Evolutionary conservation across 1,140 invertebrate species (phyloP).

Genomic region (Papilio polytes): DNA sequence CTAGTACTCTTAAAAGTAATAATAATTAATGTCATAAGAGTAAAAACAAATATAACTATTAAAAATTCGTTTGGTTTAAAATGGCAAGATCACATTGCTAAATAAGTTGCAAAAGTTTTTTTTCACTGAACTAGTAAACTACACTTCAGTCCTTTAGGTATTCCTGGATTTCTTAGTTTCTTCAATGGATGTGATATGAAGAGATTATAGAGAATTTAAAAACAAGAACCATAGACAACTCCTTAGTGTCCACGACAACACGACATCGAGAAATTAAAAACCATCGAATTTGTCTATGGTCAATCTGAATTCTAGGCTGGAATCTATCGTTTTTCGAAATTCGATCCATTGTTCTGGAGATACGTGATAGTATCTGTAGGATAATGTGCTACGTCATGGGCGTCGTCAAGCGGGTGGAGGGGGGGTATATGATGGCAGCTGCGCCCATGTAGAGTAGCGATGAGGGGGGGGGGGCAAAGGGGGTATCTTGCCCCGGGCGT

Average conservation of each 20-base stretch:
- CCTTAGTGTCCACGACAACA: not conserved
- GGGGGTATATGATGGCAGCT: too few species aligned
- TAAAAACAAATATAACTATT: slow-evolving; percentile 39
- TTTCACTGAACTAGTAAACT: slow-evolving; percentile 5
- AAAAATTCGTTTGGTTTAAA: slow-evolving; percentile 34
- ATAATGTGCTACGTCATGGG: too few species aligned
- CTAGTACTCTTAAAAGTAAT: slow-evolving; percentile 51
- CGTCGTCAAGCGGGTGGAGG: too few species aligned
- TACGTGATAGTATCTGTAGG: too few species aligned
- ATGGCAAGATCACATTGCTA: slow-evolving; percentile 50
- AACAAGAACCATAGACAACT: slow-evolving; percentile 18
- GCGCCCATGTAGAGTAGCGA: too few species aligned
- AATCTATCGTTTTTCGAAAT: too few species aligned
- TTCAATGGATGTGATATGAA: slow-evolving; percentile 1
- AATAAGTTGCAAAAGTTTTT: slow-evolving; percentile 40
- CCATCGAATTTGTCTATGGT: not conserved
- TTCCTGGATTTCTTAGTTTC: not conserved
- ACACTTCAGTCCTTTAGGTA: not conserved
- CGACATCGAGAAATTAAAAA: not conserved
- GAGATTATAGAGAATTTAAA: slow-evolving; percentile 10
- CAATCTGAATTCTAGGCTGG: too few species aligned
- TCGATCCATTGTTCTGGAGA: too few species aligned
- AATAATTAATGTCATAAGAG: slow-evolving; percentile 40
- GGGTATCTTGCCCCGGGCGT: too few species aligned
- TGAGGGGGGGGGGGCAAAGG: too few species aligned